Evolutionary conservation across 2,113 vertebrate species (phyloP).

Genomic region (Butorides virescens): DNA sequence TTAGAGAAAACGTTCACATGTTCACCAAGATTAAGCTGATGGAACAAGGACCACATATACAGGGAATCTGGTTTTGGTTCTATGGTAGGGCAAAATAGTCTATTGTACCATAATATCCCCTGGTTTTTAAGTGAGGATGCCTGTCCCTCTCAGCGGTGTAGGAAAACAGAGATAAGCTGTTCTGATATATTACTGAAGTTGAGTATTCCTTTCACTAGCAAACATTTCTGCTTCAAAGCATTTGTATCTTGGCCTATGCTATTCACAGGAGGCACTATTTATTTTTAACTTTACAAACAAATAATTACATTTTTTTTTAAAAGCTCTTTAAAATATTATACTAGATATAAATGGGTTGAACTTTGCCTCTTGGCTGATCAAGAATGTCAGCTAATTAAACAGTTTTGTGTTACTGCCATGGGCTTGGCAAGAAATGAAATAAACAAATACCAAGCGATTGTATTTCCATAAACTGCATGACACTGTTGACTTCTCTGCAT

Average conservation of each 20-base stretch:
- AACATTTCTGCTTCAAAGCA: neutral
- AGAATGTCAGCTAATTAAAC: constrained; percentile 50
- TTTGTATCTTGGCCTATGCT: neutral
- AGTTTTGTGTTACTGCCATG: constrained; percentile 15
- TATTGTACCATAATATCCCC: neutral
- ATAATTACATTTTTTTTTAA: constrained; percentile 3
- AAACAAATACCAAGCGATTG: constrained; percentile 13
- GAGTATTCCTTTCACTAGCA: neutral
- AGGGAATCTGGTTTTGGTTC: neutral
- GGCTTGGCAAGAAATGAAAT: constrained; percentile 36
- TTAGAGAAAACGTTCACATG: neutral
- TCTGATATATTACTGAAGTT: neutral
- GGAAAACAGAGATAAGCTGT: neutral
- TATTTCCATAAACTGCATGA: constrained; percentile 14
- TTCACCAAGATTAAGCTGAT: neutral
- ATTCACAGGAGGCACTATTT: constrained; percentile 3
- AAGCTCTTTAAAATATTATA: constrained; percentile 24
- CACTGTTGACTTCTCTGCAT: neutral
- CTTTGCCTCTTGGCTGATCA: constrained; percentile 51
- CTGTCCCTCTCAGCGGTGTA: neutral
- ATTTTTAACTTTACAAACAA: constrained; percentile 41
- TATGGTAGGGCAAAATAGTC: neutral
- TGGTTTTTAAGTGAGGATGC: neutral
- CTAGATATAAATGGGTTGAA: constrained; percentile 40
- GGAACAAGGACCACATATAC: neutral